Base-by-base conservation (phyloP, 2,797 vertebrate genomes). In the Hyperoplus lanceolatus region DNA sequence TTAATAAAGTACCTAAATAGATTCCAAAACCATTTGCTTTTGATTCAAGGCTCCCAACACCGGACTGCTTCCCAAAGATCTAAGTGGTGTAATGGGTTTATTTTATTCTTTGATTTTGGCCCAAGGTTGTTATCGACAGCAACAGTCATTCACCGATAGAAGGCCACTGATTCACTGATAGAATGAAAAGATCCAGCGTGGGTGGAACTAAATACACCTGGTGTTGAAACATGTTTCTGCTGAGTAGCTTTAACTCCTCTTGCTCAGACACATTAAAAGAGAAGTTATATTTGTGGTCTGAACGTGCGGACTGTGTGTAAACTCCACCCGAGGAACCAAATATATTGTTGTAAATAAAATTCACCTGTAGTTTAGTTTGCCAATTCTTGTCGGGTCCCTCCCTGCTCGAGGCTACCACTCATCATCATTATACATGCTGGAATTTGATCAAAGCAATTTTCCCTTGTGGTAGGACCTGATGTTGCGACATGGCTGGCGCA, bases 401-500 rank as follows among this genome's bases (percentile, higher is more conserved):
- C 15, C 29, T 29, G 29, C 29, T 29, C 29, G 29, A 49, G 16
- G 16, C 16, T 49, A 0, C 29, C 46, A 43, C 15, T 5, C 12
- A 1, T 12, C 4, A 41, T 66, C 1, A n/a, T 9, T 61, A 7
- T 43, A n/a, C 53, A 14, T 0, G 15, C n/a, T 8, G 1, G 4
- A 41, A 49, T 57, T 61, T 61, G 14, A 66, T 21, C 8, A 8
- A 70, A 69, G 4, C 8, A 6, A 1, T 68, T 46, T 69, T 2
- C 1, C 29, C 38, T 48, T 70, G 15, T 70, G 49, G 9, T 75
- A 97, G 96, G 96, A 97, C 77, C 86, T 97, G 77, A 97, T 95
- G 94, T 68, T 97, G 79, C 92, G 96, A 38, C 96, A 97, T 21
- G 96, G 96, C 49, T 97, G 96, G 96, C 93, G 96, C 18, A 97